A percentile compares a stretch with the other conserved stretches of the same genome.
Conservation (phyloP, 2,888 invertebrate genomes). For the Pilophorus perplexus region DNA sequence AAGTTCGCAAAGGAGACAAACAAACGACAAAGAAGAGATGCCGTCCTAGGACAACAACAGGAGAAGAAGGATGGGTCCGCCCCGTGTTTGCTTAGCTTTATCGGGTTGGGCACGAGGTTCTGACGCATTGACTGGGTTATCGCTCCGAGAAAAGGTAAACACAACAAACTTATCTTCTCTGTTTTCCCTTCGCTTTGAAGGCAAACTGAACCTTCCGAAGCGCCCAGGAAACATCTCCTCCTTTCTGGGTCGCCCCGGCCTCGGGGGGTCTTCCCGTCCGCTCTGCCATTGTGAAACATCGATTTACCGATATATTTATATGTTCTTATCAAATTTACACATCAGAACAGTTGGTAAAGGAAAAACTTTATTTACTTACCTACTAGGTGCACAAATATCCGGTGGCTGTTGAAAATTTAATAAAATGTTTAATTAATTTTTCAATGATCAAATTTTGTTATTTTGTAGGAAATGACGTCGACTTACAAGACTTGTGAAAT, state of each 20-base stretch:
- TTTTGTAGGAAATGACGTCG: too few relatives aligned
- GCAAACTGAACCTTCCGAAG: conserved; percentile 15
- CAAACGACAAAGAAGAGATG: conserved; percentile 24
- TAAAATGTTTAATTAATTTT: too few relatives aligned
- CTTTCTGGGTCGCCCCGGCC: conserved; percentile 4
- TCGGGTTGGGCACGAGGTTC: conserved; percentile 28
- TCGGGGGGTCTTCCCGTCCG: too few relatives aligned
- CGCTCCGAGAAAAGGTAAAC: conserved; percentile 19
- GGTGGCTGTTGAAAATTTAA: too few relatives aligned
- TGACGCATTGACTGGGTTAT: conserved; percentile 31
- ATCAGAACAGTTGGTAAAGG: too few relatives aligned
- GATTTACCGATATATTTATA: too few relatives aligned
- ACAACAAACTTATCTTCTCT: conserved; percentile 28
- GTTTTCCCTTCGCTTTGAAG: not conserved
- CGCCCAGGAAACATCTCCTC: not conserved
- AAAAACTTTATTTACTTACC: too few relatives aligned
- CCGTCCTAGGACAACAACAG: conserved; percentile 31
- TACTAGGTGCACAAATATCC: too few relatives aligned
- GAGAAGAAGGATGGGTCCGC: conserved; percentile 11
- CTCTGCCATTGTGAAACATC: too few relatives aligned
- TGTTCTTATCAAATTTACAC: too few relatives aligned
- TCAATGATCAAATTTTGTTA: too few relatives aligned
- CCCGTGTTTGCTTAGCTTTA: conserved; percentile 32
- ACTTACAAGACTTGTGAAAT: too few relatives aligned
- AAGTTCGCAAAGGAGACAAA: conserved; percentile 30